Percentiles rank a stretch among this genome's conserved stretches.
Conservation (phyloP, 2,888 invertebrate species). For the Osmoderma eremita region DNA sequence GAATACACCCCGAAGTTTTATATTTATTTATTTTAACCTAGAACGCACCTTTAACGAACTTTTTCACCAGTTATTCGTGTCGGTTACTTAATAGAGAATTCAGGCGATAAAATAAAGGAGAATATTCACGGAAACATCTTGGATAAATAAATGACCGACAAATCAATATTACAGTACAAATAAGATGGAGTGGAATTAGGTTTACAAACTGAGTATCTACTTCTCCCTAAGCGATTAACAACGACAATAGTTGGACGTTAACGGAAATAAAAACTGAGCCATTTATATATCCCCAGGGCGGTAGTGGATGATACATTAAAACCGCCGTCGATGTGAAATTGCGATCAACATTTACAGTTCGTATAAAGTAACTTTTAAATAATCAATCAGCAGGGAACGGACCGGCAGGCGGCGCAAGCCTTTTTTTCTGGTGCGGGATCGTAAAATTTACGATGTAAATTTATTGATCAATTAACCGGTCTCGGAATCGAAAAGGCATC, state of each 20-base stretch:
- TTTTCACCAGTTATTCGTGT: background rate
- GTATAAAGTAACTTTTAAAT: conserved; percentile 50
- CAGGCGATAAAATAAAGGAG: background rate
- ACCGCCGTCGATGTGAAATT: conserved; percentile 53
- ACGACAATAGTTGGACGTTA: conserved; percentile 30
- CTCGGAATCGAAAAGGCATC: conserved; percentile 20
- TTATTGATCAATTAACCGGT: conserved; percentile 40
- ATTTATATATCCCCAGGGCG: conserved; percentile 39
- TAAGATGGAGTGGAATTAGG: too few relatives aligned
- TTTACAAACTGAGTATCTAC: too few relatives aligned
- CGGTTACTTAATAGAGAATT: background rate
- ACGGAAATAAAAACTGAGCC: conserved; percentile 38
- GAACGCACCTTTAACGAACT: too few relatives aligned
- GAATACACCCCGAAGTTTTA: conserved; percentile 24
- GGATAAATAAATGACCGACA: too few relatives aligned
- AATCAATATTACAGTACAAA: too few relatives aligned
- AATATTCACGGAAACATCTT: too few relatives aligned
- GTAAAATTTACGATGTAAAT: conserved; percentile 42
- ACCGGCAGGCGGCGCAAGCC: conserved; percentile 8
- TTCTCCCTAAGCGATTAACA: background rate
- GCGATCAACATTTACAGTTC: conserved; percentile 56
- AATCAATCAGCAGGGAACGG: conserved; percentile 43
- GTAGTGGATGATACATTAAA: conserved; percentile 50
- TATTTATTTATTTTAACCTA: conserved; percentile 32
- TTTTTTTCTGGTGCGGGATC: conserved; percentile 27